Evolutionary conservation across 2,888 invertebrate genomes (phyloP).

Genomic region (Drosophila paracracens): DNA sequence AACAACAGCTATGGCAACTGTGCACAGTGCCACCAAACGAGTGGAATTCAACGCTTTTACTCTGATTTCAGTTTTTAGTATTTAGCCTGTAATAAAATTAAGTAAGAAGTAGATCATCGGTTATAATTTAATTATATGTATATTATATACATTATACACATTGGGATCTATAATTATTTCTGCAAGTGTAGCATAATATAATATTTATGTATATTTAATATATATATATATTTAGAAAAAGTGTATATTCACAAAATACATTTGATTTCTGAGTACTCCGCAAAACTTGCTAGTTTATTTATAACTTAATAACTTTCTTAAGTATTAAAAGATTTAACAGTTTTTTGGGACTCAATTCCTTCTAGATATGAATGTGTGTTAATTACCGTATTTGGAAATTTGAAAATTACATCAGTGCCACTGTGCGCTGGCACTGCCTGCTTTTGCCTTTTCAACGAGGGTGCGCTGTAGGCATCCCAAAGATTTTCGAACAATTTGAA

Average conservation of each 20-base stretch:
- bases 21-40: slow-evolving; percentile 37
- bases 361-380: too few relatives aligned
- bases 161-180: not conserved
- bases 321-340: too few relatives aligned
- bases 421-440: slow-evolving; percentile 33
- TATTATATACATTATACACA: too few relatives aligned
- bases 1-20: slow-evolving; percentile 36
- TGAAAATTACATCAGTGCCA: slow-evolving; percentile 12
- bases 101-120: not conserved
- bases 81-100: not conserved
- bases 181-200: not conserved
- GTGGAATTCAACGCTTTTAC: not conserved
- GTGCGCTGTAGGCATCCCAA: slow-evolving; percentile 4
- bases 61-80: not conserved
- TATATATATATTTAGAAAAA: not conserved
- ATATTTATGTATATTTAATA: not conserved
- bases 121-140: not conserved
- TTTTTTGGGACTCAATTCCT: too few relatives aligned
- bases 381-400: not conserved
- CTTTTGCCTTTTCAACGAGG: slow-evolving; percentile 46
- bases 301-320: not conserved
- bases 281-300: not conserved
- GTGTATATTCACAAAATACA: not conserved
- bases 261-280: not conserved
- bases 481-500: slow-evolving; percentile 52